Evolutionary conservation across 2,888 invertebrate species (phyloP).

Genomic region (Acanthacorydalis orientalis): DNA sequence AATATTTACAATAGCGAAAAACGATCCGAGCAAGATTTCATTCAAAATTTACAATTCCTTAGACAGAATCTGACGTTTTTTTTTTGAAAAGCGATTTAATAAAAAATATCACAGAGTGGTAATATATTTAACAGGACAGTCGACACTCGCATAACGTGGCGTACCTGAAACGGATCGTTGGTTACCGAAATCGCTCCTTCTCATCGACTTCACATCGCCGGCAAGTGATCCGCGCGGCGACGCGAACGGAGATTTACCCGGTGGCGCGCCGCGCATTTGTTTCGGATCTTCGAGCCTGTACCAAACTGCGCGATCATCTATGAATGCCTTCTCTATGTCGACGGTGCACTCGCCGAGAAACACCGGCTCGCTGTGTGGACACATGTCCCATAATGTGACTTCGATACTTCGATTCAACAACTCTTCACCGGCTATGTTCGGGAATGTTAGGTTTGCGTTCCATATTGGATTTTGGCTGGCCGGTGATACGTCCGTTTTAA

Average conservation of each 20-base stretch:
- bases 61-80: too few species aligned
- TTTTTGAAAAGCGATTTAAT: too few species aligned
- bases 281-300: constrained; percentile 71
- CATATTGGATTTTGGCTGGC: constrained; percentile 79
- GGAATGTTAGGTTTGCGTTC: constrained; percentile 79
- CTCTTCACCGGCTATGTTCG: constrained; percentile 60
- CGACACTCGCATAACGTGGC: too few species aligned
- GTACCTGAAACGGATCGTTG: constrained; percentile 58
- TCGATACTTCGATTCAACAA: constrained; percentile 67
- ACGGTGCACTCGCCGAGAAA: constrained; percentile 69
- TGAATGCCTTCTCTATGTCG: constrained; percentile 66
- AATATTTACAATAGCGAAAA: too few species aligned
- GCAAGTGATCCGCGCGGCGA: constrained; percentile 68
- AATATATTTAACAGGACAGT: too few species aligned
- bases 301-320: constrained; percentile 81
- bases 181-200: constrained; percentile 55
- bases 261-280: constrained; percentile 35
- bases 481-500: constrained; percentile 73
- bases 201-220: constrained; percentile 43
- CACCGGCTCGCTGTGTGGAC: constrained; percentile 65
- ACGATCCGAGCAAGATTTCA: too few species aligned
- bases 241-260: constrained; percentile 52
- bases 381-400: constrained; percentile 76
- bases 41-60: too few species aligned
- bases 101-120: too few species aligned